These are phyloP conservation scores for Agriopis marginaria DNA, from an alignment of 2,888 invertebrate genomes.

Conservation along the genomic window DNA sequence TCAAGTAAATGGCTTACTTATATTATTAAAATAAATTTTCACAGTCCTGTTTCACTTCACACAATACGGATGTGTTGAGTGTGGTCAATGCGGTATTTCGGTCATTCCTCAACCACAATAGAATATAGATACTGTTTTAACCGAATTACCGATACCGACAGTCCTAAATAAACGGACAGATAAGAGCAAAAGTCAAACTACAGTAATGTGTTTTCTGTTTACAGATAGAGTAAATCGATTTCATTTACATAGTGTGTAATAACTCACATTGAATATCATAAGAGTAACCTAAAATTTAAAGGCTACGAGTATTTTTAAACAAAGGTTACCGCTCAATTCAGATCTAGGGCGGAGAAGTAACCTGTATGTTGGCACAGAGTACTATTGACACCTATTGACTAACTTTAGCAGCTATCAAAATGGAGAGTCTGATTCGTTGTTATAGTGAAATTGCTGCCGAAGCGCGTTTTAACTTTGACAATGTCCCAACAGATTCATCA, in stretches of 20 bases:
- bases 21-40: too few relatives aligned
- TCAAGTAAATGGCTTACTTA: too few relatives aligned
- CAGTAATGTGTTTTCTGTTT: slow-evolving; percentile 1
- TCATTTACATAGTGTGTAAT: not conserved
- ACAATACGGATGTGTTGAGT: too few relatives aligned
- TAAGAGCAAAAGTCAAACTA: not conserved
- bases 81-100: too few relatives aligned
- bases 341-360: slow-evolving; percentile 36
- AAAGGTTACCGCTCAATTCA: slow-evolving; percentile 40
- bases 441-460: slow-evolving; percentile 70
- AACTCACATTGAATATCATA: not conserved
- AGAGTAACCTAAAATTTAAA: slow-evolving; percentile 21
- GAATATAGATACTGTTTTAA: not conserved
- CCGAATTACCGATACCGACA: not conserved
- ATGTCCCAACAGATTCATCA: slow-evolving; percentile 73
- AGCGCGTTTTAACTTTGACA: slow-evolving; percentile 87
- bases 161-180: not conserved
- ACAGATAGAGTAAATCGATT: not conserved
- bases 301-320: slow-evolving; percentile 46
- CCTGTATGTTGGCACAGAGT: slow-evolving; percentile 5
- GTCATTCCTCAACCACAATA: too few relatives aligned
- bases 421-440: slow-evolving; percentile 75
- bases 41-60: too few relatives aligned
- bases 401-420: slow-evolving; percentile 42
- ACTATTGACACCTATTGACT: slow-evolving; percentile 7